Percentiles rank a stretch among this genome's conserved stretches.
Evolutionary conservation across 92 coral and sea anemone species (phyloP).

Genomic region (Virgularia gustaviana): DNA sequence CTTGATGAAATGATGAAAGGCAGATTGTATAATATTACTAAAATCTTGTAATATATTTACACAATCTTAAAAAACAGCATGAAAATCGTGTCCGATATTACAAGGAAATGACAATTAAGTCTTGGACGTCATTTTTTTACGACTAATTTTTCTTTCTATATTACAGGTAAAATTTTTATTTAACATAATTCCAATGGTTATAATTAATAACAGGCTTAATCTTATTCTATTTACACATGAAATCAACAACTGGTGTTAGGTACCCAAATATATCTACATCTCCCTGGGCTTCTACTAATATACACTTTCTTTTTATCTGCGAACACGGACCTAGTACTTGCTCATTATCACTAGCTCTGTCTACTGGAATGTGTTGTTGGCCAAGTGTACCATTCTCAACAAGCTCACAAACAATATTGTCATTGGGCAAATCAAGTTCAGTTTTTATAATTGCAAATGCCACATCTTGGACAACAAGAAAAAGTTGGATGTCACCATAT

Average conservation of each 20-base stretch:
- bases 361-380: neutral
- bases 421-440: neutral
- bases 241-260: neutral
- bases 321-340: neutral
- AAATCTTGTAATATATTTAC: too few relatives aligned
- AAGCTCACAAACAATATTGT: neutral
- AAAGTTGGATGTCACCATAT: neutral
- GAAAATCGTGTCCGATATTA: too few relatives aligned
- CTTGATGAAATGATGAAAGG: too few relatives aligned
- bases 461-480: neutral
- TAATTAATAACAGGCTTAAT: too few relatives aligned
- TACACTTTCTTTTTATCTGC: neutral
- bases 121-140: too few relatives aligned
- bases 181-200: too few relatives aligned
- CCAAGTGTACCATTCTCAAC: neutral
- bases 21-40: too few relatives aligned
- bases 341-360: neutral
- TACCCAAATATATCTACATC: neutral
- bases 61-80: too few relatives aligned
- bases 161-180: too few relatives aligned
- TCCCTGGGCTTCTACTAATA: neutral
- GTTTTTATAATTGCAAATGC: neutral
- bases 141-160: too few relatives aligned
- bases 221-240: neutral
- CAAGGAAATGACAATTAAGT: too few relatives aligned